Base-by-base conservation (phyloP, 2,113 vertebrate species). In the Phrynocephalus versicolor region DNA sequence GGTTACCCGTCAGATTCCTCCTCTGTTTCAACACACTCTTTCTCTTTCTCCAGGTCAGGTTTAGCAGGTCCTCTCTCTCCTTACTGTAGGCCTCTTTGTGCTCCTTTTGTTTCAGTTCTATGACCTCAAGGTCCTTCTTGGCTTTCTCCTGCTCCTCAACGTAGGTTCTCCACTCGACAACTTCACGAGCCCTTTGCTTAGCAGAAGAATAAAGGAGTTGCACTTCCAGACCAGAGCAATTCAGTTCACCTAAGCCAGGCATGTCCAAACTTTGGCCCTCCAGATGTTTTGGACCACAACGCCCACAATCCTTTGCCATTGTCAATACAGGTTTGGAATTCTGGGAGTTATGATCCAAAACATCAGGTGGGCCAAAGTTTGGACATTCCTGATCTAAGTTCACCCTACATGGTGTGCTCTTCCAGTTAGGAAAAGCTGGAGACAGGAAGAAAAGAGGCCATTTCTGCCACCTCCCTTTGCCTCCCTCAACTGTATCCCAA, bases 131-230 rank as follows among this genome's bases (percentile, higher is more conserved):
- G 25, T 98, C 97, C 85, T 95, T 94, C 88, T 96, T 91, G 79
- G 96, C 85, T 93, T 89, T 97, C 89, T 96, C 96, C 88, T 97
- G 96, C 82, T 97, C 95, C 86, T 97, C 96, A 75, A 89, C 82
- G 3, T 95, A 95, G 3, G 23, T 94, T 75, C 99, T 96, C 98
- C 98, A 99, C 30, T 97, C 94, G 90, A 98, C 89, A 92, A 98
- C 98, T 95, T 99, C 97, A 62, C 94, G 96, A 0, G 98, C 99
- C 84, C 97, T 96, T 95, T 97, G 94, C 98, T 99, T 91, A 58
- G 82, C 2, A 94, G 78, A 74, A 74, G 85, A 51, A 89, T 55
- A 90, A 33, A 83, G 84, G 57, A 88, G 23, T 33, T 82, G 0
- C 75, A 85, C 27, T 12, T 21, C 87, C 60, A 83, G 27, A 90